Evolutionary conservation across 2,113 vertebrate species (phyloP), one percentile per base, ranked within the genome.

Genomic region (Anoura caudifer): DNA sequence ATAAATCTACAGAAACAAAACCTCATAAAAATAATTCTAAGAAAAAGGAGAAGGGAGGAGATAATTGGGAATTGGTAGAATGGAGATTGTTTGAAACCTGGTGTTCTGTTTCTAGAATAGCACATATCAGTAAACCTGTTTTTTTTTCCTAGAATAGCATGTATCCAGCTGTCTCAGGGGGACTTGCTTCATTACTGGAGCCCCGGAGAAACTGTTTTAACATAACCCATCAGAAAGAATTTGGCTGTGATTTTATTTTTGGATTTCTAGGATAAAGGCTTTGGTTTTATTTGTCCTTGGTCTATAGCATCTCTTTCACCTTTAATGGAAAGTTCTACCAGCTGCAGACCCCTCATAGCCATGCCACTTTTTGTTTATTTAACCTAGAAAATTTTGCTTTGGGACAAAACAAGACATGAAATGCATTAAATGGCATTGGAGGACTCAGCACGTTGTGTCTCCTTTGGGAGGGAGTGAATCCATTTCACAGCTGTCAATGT

Each of bases 11-110:
- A 67, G 52, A 95, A 86, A 15, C 36, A 87, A 97, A 94, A 93
- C 73, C 90, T 96, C 80, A 73, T 47, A 43, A 96, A 84, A 96
- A 95, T 24, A 96, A 70, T 97, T 97, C 96, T 94, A 54, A 97
- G 97, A 95, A 96, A 72, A 77, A 80, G 33, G 82, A 45, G 85
- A 52, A 38, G 54, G 79, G 76, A 95, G 50, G 54, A 77, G 70
- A 77, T 65, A 95, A 67, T 67, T 90, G 79, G 90, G 86, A 80
- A 96, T 76, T 19, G 89, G 43, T 38, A 88, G 70, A 79, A 19
- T 36, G 26, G 52, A 84, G 70, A 77, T 63, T 43, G 38, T 77
- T 88, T 81, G 43, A 89, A 94, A 69, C 33, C 9, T 33, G 45
- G 3, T 67, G 96, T 96, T 89, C 76, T 84, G 22, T 89, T 79